phyloP scores from a whole-genome alignment of 2,113 vertebrate species.

The Rhea americana region DNA sequence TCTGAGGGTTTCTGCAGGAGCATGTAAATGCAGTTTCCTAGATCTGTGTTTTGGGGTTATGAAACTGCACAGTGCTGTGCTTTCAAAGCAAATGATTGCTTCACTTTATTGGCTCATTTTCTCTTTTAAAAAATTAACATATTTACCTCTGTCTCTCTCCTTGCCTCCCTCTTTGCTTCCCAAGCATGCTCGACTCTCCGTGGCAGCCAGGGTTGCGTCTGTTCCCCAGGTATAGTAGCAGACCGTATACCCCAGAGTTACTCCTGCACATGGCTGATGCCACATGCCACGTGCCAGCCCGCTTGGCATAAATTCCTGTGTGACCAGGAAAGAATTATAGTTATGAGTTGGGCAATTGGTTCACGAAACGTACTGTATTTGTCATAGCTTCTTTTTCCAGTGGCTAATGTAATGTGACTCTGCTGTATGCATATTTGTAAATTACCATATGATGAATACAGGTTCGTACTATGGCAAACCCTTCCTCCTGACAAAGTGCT shows the following conservation, averaged over 20 bases:
- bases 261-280: accelerated
- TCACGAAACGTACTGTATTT: not conserved
- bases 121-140: not conserved
- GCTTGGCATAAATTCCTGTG: not conserved
- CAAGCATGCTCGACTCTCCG: no score
- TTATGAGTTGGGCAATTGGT: not conserved
- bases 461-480: not conserved
- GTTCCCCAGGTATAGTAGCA: not conserved
- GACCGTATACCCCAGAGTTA: accelerated
- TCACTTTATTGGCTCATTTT: not conserved
- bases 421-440: not conserved
- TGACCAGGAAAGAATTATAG: accelerated
- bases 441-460: conserved; percentile 41
- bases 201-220: not conserved
- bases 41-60: not conserved
- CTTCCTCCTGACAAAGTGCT: conserved; percentile 56
- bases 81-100: not conserved
- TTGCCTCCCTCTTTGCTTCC: not conserved
- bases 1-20: not conserved
- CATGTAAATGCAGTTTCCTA: no score
- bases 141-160: not conserved
- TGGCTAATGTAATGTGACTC: not conserved
- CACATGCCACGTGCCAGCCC: accelerated
- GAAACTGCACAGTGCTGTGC: not conserved
- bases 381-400: not conserved